phyloP scores from a whole-genome alignment of 37 sponge, comb jelly and placozoan species.

The Amphimedon queenslandica region DNA sequence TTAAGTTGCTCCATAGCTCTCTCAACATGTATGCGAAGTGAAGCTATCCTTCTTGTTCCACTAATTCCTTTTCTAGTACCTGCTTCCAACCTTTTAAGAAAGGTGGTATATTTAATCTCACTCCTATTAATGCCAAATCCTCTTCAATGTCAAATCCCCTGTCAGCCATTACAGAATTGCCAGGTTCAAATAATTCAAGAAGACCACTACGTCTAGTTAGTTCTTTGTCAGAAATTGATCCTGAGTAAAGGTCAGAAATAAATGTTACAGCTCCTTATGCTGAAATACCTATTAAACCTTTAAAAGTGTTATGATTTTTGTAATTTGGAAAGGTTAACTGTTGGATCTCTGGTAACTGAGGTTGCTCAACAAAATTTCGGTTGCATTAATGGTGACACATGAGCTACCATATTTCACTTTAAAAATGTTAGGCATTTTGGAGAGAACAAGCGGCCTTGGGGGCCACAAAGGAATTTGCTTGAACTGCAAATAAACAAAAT shows the following conservation, averaged over 20 bases:
- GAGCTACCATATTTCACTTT: slow-evolving; percentile 21
- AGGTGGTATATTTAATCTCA: slow-evolving; percentile 55
- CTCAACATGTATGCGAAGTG: slow-evolving; percentile 56
- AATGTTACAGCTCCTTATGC: slow-evolving; percentile 42
- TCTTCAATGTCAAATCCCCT: slow-evolving; percentile 67
- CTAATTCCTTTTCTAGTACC: slow-evolving; percentile 13
- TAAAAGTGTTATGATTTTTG: slow-evolving; percentile 56
- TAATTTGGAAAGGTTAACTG: slow-evolving; percentile 41
- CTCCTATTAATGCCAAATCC: slow-evolving; percentile 31
- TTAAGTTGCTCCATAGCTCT: slow-evolving; percentile 48
- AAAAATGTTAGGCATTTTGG: slow-evolving; percentile 35
- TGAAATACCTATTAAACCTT: slow-evolving; percentile 41
- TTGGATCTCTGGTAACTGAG: slow-evolving; percentile 31
- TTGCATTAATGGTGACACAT: slow-evolving; percentile 25
- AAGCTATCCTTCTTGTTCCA: slow-evolving; percentile 44
- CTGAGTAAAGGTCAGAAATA: slow-evolving; percentile 35
- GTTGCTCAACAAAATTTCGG: slow-evolving; percentile 45
- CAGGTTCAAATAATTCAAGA: slow-evolving; percentile 31
- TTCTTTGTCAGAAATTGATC: slow-evolving; percentile 48
- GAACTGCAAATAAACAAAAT: slow-evolving; percentile 19
- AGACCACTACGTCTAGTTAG: slow-evolving; percentile 36
- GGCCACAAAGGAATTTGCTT: slow-evolving; percentile 32
- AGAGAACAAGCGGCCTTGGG: slow-evolving; percentile 1
- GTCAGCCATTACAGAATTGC: slow-evolving; percentile 59
- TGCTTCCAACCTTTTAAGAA: slow-evolving; percentile 48